Evolutionary conservation across 1,140 invertebrate genomes (phyloP), one percentile per base, ranked within the genome.

Genomic region (Sesamia nonagrioides): DNA sequence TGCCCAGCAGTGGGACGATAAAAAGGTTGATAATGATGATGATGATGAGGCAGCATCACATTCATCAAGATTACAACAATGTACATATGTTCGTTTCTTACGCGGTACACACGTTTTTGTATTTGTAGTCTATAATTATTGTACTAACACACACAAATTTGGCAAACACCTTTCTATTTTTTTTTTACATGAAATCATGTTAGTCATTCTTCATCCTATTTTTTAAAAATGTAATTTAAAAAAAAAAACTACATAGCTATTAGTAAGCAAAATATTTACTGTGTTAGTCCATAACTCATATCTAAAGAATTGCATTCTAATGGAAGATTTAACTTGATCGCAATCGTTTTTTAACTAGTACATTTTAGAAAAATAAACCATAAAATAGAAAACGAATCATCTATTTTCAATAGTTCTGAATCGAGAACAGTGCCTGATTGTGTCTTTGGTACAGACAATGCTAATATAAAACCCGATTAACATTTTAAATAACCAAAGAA

Each of bases 121-220:
- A 73, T 40, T 37, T 73, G 17, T 73, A n/a, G 27, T 58, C 71
- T 58, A 21, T 52, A 73, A 56, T 73, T 58, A 73, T 73, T 73
- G 35, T 37, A 58, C 37, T 40, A 58, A 42, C 37, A 73, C 58
- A 58, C 35, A 18, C 6, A 42, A 73, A 73, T 56, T 17, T 58
- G 17, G 71, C 54, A 58, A 73, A 42, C 71, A 58, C 71, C 50
- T 58, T 58, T 73, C 37, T 73, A 56, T 73, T 73, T 73, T 73
- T 73, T 73, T 27, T 58, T 60, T 56, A 73, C 17, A 45, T 42
- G 52, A 58, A 58, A 40, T 58, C 18, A 73, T 27, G 50, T 56
- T 58, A 21, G 9, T 35, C 33, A 54, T 56, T 52, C 50, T 68
- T 48, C 63, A 68, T n/a, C n/a, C n/a, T n/a, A n/a, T n/a, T n/a